phyloP scores from a whole-genome alignment of 2,797 vertebrate species.

The Dipus sagitta region DNA sequence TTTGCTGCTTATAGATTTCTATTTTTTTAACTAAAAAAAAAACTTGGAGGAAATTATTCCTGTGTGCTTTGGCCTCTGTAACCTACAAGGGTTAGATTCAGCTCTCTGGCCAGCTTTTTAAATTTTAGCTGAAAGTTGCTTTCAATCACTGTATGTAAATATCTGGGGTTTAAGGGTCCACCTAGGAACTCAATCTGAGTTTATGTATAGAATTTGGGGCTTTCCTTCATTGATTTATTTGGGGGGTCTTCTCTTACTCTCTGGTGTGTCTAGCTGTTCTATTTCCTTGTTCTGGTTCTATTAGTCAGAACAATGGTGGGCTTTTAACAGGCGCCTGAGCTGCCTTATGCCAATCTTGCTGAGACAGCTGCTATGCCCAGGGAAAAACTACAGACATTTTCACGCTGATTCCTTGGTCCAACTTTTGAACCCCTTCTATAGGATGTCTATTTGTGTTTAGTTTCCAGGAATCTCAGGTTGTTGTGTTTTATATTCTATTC shows the following conservation, averaged over 20 bases:
- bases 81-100: neutral
- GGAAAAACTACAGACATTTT: neutral
- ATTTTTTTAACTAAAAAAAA: too few species aligned
- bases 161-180: neutral
- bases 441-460: neutral
- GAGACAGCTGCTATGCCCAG: neutral
- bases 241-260: neutral
- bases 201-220: neutral
- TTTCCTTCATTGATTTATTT: neutral
- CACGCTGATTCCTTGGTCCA: neutral
- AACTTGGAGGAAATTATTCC: too few species aligned
- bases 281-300: neutral
- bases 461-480: neutral
- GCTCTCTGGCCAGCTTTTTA: neutral
- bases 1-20: too few species aligned
- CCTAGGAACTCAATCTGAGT: neutral
- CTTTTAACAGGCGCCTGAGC: neutral
- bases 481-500: neutral
- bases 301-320: neutral
- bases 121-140: neutral
- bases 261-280: neutral
- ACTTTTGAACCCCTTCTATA: neutral
- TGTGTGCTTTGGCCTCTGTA: too few species aligned
- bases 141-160: neutral
- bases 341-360: neutral